Conservation (phyloP, 2,797 vertebrate species). For the Steatocranus sp. region DNA sequence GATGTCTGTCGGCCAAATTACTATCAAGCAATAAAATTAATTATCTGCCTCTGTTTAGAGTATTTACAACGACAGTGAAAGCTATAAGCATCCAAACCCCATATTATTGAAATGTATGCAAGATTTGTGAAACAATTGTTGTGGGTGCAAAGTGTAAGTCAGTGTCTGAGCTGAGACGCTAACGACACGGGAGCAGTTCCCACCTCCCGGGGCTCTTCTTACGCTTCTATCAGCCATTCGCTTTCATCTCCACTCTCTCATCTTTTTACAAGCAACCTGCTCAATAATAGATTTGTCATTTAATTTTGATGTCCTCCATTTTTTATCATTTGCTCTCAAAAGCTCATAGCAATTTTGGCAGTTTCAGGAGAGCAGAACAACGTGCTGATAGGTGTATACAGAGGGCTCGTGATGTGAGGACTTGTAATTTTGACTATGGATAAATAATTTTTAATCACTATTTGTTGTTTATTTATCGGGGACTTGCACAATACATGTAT, state of each 20-base stretch:
- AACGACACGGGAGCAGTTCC: slow-evolving; percentile 3
- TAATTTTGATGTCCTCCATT: slow-evolving; percentile 43
- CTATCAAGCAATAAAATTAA: background rate
- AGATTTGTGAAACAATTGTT: background rate
- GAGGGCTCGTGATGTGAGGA: background rate
- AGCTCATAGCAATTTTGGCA: background rate
- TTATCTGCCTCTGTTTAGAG: background rate
- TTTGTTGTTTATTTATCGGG: background rate
- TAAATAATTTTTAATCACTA: background rate
- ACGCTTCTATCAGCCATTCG: slow-evolving; percentile 29
- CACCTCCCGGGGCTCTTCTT: slow-evolving; percentile 20
- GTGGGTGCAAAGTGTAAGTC: background rate
- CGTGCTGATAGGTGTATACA: background rate
- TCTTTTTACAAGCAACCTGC: slow-evolving; percentile 36
- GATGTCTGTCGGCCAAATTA: background rate
- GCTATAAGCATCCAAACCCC: background rate
- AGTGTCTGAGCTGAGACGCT: background rate
- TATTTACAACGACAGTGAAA: background rate
- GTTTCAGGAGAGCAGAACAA: slow-evolving; percentile 10
- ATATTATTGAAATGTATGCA: background rate
- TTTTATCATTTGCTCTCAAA: slow-evolving; percentile 30
- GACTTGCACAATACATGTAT: background rate
- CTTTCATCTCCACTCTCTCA: slow-evolving; percentile 46
- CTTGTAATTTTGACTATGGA: slow-evolving; percentile 6
- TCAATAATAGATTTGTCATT: slow-evolving; percentile 59